A percentile compares a stretch with the other conserved stretches of the same genome.
phyloP scores from a whole-genome alignment of 1,140 invertebrate genomes.

The Bombus huntii region DNA sequence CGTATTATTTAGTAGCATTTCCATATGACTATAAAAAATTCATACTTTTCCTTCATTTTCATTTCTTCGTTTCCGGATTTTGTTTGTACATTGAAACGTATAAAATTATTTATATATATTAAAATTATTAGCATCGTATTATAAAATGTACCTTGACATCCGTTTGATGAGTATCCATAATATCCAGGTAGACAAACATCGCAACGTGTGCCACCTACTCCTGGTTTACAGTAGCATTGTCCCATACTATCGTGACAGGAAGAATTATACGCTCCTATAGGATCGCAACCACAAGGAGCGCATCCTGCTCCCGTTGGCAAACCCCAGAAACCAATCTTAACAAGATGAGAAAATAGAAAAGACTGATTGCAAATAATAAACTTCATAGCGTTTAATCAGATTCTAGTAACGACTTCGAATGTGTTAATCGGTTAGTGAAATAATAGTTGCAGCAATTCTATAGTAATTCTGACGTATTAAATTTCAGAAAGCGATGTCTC shows the following conservation, averaged over 20 bases:
- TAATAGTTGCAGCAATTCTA: neutral
- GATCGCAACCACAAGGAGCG: conserved; percentile 88
- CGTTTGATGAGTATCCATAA: conserved; percentile 92
- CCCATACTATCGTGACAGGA: conserved; percentile 91
- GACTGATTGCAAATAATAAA: neutral
- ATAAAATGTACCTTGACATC: conserved; percentile 88
- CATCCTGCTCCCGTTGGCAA: conserved; percentile 87
- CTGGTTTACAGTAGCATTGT: conserved; percentile 92
- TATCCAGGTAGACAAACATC: conserved; percentile 90
- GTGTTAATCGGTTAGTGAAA: neutral
- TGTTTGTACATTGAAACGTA: no score
- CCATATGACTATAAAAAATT: no score
- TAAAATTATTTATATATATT: neutral
- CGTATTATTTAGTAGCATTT: no score
- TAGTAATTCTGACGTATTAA: neutral
- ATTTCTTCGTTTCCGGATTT: neutral
- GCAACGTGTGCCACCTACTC: conserved; percentile 92
- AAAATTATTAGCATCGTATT: neutral
- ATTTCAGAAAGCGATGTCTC: neutral
- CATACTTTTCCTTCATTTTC: neutral
- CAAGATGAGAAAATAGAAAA: neutral
- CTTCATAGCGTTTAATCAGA: neutral
- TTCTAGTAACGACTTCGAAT: neutral
- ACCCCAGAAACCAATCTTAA: conserved; percentile 90
- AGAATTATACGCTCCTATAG: conserved; percentile 86